These are phyloP conservation scores for Patella pellucida DNA, from an alignment of 2,888 invertebrate species.

Conservation along the genomic window DNA sequence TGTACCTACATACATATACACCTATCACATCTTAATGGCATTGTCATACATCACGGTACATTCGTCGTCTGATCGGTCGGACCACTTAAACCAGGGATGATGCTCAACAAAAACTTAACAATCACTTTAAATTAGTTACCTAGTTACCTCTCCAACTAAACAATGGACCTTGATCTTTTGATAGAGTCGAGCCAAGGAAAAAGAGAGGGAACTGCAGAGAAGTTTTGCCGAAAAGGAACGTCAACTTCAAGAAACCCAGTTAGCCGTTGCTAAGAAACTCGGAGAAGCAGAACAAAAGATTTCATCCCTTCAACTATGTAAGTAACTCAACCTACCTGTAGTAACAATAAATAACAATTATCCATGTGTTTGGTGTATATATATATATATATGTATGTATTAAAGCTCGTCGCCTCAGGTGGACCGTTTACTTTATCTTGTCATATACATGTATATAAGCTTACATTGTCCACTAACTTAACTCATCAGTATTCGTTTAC, in stretches of 20 bases:
- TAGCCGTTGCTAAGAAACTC: slow-evolving; percentile 69
- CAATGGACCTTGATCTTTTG: slow-evolving; percentile 16
- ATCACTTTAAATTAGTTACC: not conserved
- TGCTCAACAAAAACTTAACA: not conserved
- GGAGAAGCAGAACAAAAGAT: slow-evolving; percentile 72
- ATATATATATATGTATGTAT: too few species aligned
- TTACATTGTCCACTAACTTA: too few species aligned
- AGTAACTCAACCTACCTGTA: slow-evolving; percentile 19
- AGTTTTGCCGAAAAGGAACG: slow-evolving; percentile 70
- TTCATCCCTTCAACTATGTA: slow-evolving; percentile 67
- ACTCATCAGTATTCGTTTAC: too few species aligned
- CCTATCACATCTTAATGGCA: slow-evolving; percentile 4
- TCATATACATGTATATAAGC: too few species aligned
- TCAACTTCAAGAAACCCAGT: slow-evolving; percentile 69
- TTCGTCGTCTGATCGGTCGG: not conserved
- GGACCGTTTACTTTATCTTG: too few species aligned
- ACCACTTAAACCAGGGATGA: not conserved
- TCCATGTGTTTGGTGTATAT: too few species aligned
- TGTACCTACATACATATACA: not conserved
- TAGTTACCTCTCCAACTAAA: too few species aligned
- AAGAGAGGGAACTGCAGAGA: slow-evolving; percentile 67
- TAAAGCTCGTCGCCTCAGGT: too few species aligned
- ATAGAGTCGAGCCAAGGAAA: slow-evolving; percentile 68
- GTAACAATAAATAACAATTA: not conserved
- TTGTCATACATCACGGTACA: not conserved